Percentiles rank a stretch among this genome's conserved stretches.
phyloP scores from a whole-genome alignment of 1,140 invertebrate species.

The Steinernema khuongi region DNA sequence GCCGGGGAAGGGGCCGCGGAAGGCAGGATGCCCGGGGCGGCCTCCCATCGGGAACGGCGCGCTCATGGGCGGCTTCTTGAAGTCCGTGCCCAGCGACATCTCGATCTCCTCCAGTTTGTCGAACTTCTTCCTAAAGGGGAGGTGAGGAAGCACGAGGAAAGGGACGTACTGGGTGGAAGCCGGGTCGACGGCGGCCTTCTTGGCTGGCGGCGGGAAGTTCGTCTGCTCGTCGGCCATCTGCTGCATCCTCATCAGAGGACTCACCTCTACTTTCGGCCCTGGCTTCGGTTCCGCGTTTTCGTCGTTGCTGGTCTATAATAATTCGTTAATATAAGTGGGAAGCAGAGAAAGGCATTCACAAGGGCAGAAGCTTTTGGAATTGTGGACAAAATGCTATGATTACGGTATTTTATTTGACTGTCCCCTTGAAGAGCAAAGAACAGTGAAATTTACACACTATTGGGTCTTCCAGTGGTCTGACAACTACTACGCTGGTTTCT shows the following conservation, averaged over 20 bases:
- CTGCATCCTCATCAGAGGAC: slow-evolving; percentile 1
- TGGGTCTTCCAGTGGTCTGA: too few species aligned
- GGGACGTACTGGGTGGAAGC: not conserved
- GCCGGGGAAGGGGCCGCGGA: not conserved
- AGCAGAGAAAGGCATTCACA: not conserved
- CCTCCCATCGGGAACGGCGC: not conserved
- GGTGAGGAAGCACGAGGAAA: not conserved
- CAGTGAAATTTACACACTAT: too few species aligned
- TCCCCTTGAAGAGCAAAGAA: too few species aligned
- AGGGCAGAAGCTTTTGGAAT: not conserved
- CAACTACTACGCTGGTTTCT: too few species aligned
- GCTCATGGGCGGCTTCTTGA: not conserved
- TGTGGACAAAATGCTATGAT: not conserved
- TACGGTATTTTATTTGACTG: too few species aligned
- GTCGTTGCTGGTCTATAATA: not conserved
- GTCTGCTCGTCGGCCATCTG: not conserved
- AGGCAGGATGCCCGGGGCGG: not conserved
- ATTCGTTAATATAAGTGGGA: not conserved
- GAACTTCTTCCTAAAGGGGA: not conserved
- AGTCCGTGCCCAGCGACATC: not conserved
- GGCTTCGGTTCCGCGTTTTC: not conserved
- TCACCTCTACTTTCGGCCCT: not conserved
- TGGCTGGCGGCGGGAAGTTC: not conserved
- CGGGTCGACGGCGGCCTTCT: not conserved
- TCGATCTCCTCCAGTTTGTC: slow-evolving; percentile 1